Base-by-base conservation (phyloP, 2,888 invertebrate species). In the Colostygia pectinataria region DNA sequence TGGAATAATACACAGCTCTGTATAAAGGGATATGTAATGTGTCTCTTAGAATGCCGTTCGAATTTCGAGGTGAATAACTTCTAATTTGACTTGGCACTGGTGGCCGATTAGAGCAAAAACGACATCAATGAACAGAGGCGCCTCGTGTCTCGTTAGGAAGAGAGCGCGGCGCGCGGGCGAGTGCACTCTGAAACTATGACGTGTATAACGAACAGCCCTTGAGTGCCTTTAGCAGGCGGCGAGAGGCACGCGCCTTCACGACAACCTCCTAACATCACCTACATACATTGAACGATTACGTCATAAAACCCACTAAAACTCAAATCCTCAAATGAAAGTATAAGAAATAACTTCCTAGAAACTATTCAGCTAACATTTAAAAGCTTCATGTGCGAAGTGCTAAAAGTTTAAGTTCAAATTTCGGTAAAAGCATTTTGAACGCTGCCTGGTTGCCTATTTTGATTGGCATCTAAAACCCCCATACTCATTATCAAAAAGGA, bases 181-280 rank as follows among this genome's bases (percentile, higher is more conserved):
- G 85, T 71, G 83, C 84, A 76, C 87, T 88, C 72, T 65, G 75
- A 66, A 77, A 79, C 80, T 77, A 77, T 80, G 79, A 80, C 77
- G 80, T 80, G 79, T 75, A 80, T 86, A 87, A 85, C 84, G 83
- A 88, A 85, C 80, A 80, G 65, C 76, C 69, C 80, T 83, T 72
- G 76, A 83, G 79, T 68, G 68, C 65, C 46, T 52, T 46, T 42
- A 43, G 70, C 72, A 61, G 71, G 63, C 67, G 71, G 62, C 72
- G 64, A 71, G 60, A 73, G 74, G 79, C 81, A 77, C 80, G 80
- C 75, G 78, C 77, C 75, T 55, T 54, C 73, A 53, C 74, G 57
- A 55, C 73, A 53, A 65, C 71, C 76, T 77, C 71, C 70, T 77
- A 71, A 64, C 68, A 61, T 47, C 52, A 61, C 48, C 63, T 56